These are phyloP conservation scores for Myoxocephalus aenaeus DNA, from an alignment of 2,797 vertebrate genomes.

Conservation along the genomic window DNA sequence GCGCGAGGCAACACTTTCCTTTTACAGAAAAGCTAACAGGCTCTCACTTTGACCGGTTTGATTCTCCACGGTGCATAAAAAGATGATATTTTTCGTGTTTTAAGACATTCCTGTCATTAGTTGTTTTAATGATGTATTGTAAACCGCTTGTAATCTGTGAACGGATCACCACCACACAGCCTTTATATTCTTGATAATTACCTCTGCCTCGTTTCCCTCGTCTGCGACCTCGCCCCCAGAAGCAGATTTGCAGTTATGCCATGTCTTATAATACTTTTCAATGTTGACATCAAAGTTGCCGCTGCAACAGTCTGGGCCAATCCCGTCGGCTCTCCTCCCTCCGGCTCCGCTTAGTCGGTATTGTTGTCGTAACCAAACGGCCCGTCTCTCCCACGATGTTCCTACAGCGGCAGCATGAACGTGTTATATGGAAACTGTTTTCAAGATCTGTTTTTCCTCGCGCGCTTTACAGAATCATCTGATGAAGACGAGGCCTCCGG, in stretches of 20 bases:
- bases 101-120: too few species aligned
- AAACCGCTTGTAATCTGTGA: too few species aligned
- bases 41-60: not conserved
- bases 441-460: constrained; percentile 30
- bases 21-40: not conserved
- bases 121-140: too few species aligned
- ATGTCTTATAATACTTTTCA: not conserved
- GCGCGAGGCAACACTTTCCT: not conserved
- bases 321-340: constrained; percentile 25
- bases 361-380: constrained; percentile 37
- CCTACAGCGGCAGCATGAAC: constrained; percentile 25
- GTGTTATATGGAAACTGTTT: not conserved
- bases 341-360: not conserved
- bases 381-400: constrained; percentile 8
- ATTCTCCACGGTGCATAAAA: too few species aligned
- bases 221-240: not conserved
- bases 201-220: not conserved
- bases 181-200: not conserved
- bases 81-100: too few species aligned
- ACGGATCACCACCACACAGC: not conserved
- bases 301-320: constrained; percentile 33
- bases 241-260: not conserved
- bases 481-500: constrained; percentile 91
- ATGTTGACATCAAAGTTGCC: not conserved
- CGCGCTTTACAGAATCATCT: constrained; percentile 89